Conservation (phyloP, 2,113 vertebrate species). For the Cranoglanis bouderius region DNA sequence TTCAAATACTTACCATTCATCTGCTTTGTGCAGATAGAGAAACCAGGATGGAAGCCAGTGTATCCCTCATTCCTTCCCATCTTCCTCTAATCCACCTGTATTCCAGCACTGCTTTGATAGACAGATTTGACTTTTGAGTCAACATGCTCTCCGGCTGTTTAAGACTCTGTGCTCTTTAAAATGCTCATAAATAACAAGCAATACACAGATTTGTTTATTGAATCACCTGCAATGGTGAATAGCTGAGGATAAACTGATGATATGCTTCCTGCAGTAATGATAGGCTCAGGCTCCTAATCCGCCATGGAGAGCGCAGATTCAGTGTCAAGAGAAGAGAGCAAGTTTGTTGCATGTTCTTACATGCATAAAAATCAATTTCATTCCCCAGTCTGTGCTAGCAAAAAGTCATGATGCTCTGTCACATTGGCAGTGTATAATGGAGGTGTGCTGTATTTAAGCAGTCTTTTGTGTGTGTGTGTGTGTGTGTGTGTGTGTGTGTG, state of each 20-base stretch:
- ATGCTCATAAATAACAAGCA: slow-evolving; percentile 33
- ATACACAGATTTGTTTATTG: slow-evolving; percentile 45
- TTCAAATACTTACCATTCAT: slow-evolving; percentile 52
- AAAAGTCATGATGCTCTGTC: not conserved
- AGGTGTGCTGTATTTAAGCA: not conserved
- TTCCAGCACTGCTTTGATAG: slow-evolving; percentile 1
- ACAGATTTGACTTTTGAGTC: slow-evolving; percentile 50
- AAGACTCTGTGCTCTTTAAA: slow-evolving; percentile 58
- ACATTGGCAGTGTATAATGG: not conserved
- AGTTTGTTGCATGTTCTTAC: slow-evolving; percentile 45
- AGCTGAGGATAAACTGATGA: slow-evolving; percentile 45
- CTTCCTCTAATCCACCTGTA: not conserved
- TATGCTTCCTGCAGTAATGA: slow-evolving; percentile 44
- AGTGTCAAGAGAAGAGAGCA: slow-evolving; percentile 33
- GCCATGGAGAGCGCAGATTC: slow-evolving; percentile 2
- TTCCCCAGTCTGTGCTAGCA: slow-evolving; percentile 17
- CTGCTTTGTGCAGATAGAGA: slow-evolving; percentile 55
- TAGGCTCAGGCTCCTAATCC: slow-evolving; percentile 48
- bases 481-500: slow-evolving; percentile 17
- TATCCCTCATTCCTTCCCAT: not conserved
- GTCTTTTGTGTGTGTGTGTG: not conserved
- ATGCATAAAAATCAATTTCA: slow-evolving; percentile 47
- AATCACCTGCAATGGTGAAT: slow-evolving; percentile 55
- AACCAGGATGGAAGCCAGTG: slow-evolving; percentile 44
- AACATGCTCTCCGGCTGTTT: slow-evolving; percentile 45